Percentiles rank a stretch among this genome's conserved stretches.
These are phyloP conservation scores for Acipenser transmontanus DNA, from an alignment of 2,797 vertebrate genomes.

Conservation along the genomic window DNA sequence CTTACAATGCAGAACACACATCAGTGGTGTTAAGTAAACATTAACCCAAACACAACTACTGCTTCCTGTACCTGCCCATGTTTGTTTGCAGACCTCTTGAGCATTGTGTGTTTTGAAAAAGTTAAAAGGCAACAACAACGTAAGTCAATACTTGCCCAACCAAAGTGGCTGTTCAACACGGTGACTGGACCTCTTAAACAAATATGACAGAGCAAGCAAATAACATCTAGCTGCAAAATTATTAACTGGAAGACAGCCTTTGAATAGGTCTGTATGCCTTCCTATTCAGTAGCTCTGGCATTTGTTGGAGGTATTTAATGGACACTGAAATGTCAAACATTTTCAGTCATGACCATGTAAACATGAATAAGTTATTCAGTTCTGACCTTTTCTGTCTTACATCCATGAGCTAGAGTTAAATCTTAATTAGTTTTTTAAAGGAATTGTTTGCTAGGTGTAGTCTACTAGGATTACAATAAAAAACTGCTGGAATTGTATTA, in stretches of 20 bases:
- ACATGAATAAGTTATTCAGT: constrained; percentile 14
- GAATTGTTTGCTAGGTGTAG: too few species aligned
- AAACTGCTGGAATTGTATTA: background rate
- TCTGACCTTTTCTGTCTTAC: constrained; percentile 9
- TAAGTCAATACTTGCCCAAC: constrained; percentile 67
- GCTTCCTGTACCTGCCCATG: constrained; percentile 66
- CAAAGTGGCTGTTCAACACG: constrained; percentile 56
- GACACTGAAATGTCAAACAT: constrained; percentile 18
- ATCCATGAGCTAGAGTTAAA: too few species aligned
- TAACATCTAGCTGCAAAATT: constrained; percentile 30
- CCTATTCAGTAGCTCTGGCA: constrained; percentile 27
- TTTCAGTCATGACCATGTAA: constrained; percentile 22
- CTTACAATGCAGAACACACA: constrained; percentile 46
- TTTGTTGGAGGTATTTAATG: constrained; percentile 21
- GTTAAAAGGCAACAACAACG: constrained; percentile 63
- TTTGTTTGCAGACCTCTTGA: constrained; percentile 66
- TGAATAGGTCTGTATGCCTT: constrained; percentile 29
- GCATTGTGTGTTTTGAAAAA: constrained; percentile 55
- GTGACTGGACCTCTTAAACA: constrained; percentile 54
- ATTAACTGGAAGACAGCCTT: constrained; percentile 27
- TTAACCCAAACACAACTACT: constrained; percentile 50
- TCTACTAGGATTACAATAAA: background rate
- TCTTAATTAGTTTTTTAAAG: background rate
- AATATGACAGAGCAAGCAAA: constrained; percentile 33
- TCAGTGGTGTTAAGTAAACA: constrained; percentile 51